Conservation (phyloP, 2,113 vertebrate genomes). For the Grantiella picta region DNA sequence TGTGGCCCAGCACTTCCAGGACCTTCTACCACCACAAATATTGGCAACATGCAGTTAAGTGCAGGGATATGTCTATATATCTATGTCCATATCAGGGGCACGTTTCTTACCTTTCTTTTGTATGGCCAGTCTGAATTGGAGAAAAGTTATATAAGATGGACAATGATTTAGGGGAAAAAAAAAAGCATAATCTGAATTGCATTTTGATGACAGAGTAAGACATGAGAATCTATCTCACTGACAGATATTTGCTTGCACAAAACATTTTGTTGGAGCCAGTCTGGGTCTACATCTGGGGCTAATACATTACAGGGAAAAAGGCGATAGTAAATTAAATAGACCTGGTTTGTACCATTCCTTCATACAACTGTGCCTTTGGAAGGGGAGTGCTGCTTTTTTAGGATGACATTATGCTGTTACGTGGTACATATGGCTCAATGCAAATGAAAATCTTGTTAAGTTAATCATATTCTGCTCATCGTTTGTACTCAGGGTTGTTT, state of each 20-base stretch:
- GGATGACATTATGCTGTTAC: neutral
- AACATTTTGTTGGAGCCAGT: neutral
- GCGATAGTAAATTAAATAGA: neutral
- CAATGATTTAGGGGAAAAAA: neutral
- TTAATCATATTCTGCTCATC: neutral
- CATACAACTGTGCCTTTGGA: neutral
- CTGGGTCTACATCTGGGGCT: neutral
- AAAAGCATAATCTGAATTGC: neutral
- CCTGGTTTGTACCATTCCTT: neutral
- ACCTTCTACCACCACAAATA: neutral
- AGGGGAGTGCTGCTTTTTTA: neutral
- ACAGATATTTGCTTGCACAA: neutral
- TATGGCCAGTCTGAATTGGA: neutral
- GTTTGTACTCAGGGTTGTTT: neutral
- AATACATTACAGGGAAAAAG: neutral
- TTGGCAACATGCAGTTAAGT: neutral
- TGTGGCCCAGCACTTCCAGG: neutral
- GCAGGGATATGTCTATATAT: neutral
- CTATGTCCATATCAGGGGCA: neutral
- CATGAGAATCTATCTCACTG: neutral
- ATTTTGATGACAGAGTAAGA: neutral
- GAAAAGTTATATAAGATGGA: neutral
- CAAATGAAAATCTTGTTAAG: neutral
- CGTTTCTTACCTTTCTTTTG: neutral
- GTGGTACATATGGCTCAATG: neutral